Evolutionary conservation across 2,888 invertebrate genomes (phyloP).

Genomic region (Empis stercorea): DNA sequence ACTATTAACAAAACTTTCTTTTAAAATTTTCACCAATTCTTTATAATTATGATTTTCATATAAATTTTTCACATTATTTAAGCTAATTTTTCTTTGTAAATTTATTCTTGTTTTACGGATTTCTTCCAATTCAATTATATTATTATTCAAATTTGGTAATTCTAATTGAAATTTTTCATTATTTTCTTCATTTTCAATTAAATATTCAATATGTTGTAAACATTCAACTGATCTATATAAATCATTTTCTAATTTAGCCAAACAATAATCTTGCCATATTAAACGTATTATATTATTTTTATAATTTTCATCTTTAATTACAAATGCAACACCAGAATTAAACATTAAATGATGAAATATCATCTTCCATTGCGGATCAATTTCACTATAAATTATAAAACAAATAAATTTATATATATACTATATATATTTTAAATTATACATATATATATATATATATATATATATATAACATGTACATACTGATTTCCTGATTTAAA

Average conservation of each 20-base stretch:
- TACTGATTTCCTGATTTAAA: too few species aligned
- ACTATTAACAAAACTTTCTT: constrained; percentile 35
- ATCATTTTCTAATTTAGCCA: constrained; percentile 40
- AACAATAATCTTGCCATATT: constrained; percentile 43
- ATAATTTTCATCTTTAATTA: constrained; percentile 31
- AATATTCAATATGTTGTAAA: constrained; percentile 14
- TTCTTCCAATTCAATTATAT: constrained; percentile 36
- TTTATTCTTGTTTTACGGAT: constrained; percentile 39
- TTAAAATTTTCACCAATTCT: constrained; percentile 52
- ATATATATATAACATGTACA: too few species aligned
- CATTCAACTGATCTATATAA: constrained; percentile 40
- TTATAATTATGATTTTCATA: constrained; percentile 50
- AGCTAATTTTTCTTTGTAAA: constrained; percentile 41
- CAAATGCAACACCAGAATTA: constrained; percentile 17
- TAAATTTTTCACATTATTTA: constrained; percentile 53
- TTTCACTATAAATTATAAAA: constrained; percentile 12
- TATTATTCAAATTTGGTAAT: constrained; percentile 43
- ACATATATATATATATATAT: neutral
- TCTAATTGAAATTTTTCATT: constrained; percentile 28
- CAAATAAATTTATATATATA: neutral
- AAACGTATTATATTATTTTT: constrained; percentile 39
- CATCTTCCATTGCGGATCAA: constrained; percentile 15
- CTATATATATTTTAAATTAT: neutral
- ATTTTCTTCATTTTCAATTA: constrained; percentile 20
- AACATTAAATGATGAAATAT: constrained; percentile 16